Base-by-base conservation (phyloP, 2,797 vertebrate genomes). In the Spinibarbus caldwelli region DNA sequence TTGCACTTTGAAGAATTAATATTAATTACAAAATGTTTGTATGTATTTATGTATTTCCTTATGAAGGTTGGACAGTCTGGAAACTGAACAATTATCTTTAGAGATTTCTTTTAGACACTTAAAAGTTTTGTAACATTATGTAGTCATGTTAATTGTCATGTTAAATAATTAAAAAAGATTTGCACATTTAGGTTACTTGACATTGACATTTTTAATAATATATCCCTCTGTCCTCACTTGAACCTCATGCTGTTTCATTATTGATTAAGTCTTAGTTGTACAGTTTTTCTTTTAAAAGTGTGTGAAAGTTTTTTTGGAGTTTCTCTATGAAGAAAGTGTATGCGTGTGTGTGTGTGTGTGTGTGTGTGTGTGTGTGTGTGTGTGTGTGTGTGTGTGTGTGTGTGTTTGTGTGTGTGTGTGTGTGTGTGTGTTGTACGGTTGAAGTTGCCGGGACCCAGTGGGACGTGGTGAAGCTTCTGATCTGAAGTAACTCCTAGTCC, bases 401-500 rank as follows among this genome's bases (percentile, higher is more conserved):
- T 36, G 34, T 36, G 34, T 36, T 3, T 36, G 34, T 34, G 34
- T 34, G 34, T 34, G 34, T 34, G 34, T 34, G 34, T 34, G 34
- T 41, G 36, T 52, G 68, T 38, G 9, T 68, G 2, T 78, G 62
- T 87, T 34, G 10, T 80, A 38, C 19, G 43, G 80, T 49, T 77
- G 64, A 62, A 62, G 64, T 86, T 80, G 41, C 26, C 31, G 43
- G 43, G 79, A 36, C 52, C 76, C 77, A 73, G 15, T 29, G 70
- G 78, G 82, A 84, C 5, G 5, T 49, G 26, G 75, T 54, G 10
- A 67, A 43, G 23, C 54, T 77, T 80, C 71, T 57, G 57, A 57
- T 79, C 86, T 81, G 0, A 66, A 66, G 68, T 83, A 66, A 87
- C 36, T 76, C 59, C 47, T 41, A 68, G 71, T 62, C 62, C 67